Evolutionary conservation across 2,888 invertebrate species (phyloP), one percentile per base, ranked within the genome.

Genomic region (Catocala sponsa): DNA sequence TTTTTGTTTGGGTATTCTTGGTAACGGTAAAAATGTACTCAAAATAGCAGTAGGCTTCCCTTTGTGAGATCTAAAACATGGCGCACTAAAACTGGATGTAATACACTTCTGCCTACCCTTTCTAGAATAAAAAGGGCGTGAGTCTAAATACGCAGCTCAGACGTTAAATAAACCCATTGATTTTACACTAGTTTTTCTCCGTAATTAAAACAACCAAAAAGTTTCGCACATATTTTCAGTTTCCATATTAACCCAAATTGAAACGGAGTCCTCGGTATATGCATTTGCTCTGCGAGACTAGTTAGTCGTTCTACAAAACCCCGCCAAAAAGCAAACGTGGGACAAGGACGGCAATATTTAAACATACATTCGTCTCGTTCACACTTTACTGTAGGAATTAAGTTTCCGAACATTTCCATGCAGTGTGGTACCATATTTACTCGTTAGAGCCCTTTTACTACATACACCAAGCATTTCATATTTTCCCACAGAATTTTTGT

Each of bases 371-470:
- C 43, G 12, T 75, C 72, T 53, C 63, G 6, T 53, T 72, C 44
- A 41, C 25, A 25, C 25, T 25, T 25, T n/a, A 46, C 51, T 41
- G 38, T 15, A 47, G 38, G 38, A 50, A 9, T 55, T 47, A 25
- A 35, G 55, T 32, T 44, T 33, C 15, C 41, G 13, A 48, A 53
- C 61, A 63, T 68, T 76, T 48, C 38, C 25, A 44, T 59, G 55
- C 55, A 50, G 52, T 62, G 67, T 62, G 65, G 55, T 54, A 48
- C 68, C 55, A 68, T 65, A 64, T 74, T 59, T 57, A 66, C 75
- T 78, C 75, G 78, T 79, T 79, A 79, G 44, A 66, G 48, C 53
- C 64, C 63, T 71, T 74, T 72, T 70, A 48, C 54, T 63, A 58
- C 59, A 59, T 63, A 58, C 59, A 59, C 44, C 63, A 55, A 54